Percentiles rank a stretch among this genome's conserved stretches.
Conservation (phyloP, 2,797 vertebrate species). For the Garrulus glandarius region DNA sequence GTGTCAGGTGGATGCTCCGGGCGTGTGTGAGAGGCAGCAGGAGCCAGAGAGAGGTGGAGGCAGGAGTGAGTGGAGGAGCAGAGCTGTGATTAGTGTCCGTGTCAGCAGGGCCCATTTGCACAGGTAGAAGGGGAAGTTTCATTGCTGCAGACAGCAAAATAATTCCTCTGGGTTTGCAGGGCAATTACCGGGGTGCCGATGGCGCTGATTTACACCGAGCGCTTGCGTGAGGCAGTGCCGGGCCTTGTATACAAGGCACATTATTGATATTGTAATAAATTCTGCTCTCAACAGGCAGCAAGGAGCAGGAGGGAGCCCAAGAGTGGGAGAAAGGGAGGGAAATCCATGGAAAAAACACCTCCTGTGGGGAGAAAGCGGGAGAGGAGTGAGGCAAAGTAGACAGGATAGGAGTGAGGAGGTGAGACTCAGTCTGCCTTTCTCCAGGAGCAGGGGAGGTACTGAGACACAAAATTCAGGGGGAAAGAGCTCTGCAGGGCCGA, state of each 20-base stretch:
- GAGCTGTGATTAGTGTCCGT: not conserved
- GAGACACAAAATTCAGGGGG: not conserved
- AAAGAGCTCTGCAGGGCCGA: not conserved
- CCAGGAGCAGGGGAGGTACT: not conserved
- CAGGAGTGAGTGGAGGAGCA: not conserved
- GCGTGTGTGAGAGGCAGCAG: fast-evolving
- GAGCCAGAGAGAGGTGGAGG: not conserved
- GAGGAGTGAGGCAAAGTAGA: not conserved
- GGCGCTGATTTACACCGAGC: slow-evolving; percentile 48
- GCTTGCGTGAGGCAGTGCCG: not conserved
- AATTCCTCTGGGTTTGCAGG: slow-evolving; percentile 54
- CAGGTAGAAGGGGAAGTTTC: slow-evolving; percentile 6
- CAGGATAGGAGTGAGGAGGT: not conserved
- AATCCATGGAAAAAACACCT: not conserved
- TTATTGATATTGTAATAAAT: slow-evolving; percentile 69
- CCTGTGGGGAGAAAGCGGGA: not conserved
- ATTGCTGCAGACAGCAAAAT: slow-evolving; percentile 10
- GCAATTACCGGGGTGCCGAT: slow-evolving; percentile 39
- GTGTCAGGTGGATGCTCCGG: fast-evolving
- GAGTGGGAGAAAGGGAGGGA: not conserved
- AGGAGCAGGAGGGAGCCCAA: not conserved
- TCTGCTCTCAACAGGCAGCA: slow-evolving; percentile 44
- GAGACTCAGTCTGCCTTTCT: not conserved
- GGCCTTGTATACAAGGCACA: slow-evolving; percentile 63
- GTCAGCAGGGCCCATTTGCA: not conserved